Percentiles rank a stretch among this genome's conserved stretches.
Conservation (phyloP, 2,888 invertebrate species). For the Rhamphomyia laevipes region DNA sequence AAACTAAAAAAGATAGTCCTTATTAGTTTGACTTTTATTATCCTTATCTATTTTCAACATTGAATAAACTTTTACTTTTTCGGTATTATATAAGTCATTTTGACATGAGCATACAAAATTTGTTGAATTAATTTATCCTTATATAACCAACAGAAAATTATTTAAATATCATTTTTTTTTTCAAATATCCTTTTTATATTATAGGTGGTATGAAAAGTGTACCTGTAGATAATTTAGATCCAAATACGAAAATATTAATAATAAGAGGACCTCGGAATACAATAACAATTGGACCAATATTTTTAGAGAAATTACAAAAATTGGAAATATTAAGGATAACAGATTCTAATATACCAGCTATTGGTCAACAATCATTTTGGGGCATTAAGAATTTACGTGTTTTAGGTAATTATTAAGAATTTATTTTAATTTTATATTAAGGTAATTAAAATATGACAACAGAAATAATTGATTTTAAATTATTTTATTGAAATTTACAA, state of each 20-base stretch:
- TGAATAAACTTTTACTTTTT: too few relatives aligned
- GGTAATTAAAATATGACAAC: too few relatives aligned
- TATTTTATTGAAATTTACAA: too few relatives aligned
- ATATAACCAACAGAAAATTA: too few relatives aligned
- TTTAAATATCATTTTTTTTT: slow-evolving; percentile 6
- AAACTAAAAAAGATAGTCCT: too few relatives aligned
- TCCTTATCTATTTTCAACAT: too few relatives aligned
- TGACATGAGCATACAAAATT: too few relatives aligned
- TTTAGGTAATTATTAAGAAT: slow-evolving; percentile 33
- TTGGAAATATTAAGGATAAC: slow-evolving; percentile 62
- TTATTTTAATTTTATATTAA: too few relatives aligned
- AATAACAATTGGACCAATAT: slow-evolving; percentile 60
- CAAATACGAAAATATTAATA: slow-evolving; percentile 50
- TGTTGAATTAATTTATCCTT: slow-evolving; percentile 21
- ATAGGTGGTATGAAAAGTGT: slow-evolving; percentile 53
- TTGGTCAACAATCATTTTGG: slow-evolving; percentile 72
- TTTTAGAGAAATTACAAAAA: slow-evolving; percentile 43
- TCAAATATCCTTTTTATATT: slow-evolving; percentile 9
- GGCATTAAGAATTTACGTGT: slow-evolving; percentile 51
- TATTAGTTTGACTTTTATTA: too few relatives aligned
- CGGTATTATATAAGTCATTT: too few relatives aligned
- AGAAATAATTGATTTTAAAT: too few relatives aligned
- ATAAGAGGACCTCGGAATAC: slow-evolving; percentile 56
- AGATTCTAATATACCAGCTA: slow-evolving; percentile 61
- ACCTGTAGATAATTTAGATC: slow-evolving; percentile 52